Base-by-base conservation (phyloP, 2,797 vertebrate species). In the Ataeniobius toweri region DNA sequence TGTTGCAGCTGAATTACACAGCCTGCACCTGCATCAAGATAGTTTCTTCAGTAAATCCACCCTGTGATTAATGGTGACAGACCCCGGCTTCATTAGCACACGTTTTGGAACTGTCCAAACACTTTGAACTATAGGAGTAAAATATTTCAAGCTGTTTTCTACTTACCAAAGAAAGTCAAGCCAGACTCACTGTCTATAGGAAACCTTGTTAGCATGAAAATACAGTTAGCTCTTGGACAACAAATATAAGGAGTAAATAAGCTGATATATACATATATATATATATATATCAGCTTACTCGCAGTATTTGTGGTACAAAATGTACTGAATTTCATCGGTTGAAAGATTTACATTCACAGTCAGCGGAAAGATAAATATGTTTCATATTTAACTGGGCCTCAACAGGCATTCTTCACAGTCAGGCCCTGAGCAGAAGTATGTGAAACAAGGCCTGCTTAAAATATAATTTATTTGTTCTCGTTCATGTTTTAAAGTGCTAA, bases 21-120 rank as follows among this genome's bases (percentile, higher is more conserved):
- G 39, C 72, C 72, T 59, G 39, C 72, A 58, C 72, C 72, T 59
- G 72, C 55, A 73, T 73, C 39, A 22, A 28, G 44, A 61, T 28
- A 6, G 56, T 20, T 26, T n/a, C n/a, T 46, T 48, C 13, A 69
- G 4, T 61, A 56, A 73, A 73, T 74, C n/a, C 56, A 22, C 16
- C 8, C n/a, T 1, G 7, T 31, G 73, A 74, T 61, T 31, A 61
- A 74, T 46, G 56, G 73, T 74, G 56, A 61, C 56, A 46, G 73
- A 74, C n/a, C 18, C 24, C 41, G 41, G 56, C 56, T 48, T 74
- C 56, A 74, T 74, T 48, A 74, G 56, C 39, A 74, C 41, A 22
- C 5, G 26, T 61, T 61, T 41, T 74, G 56, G 24, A 74, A 46
- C 73, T 31, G 73, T 28, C 56, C 24, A 61, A 46, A 26, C 41